These are phyloP conservation scores for Campoletis raptor DNA, from an alignment of 2,888 invertebrate species.

Conservation along the genomic window DNA sequence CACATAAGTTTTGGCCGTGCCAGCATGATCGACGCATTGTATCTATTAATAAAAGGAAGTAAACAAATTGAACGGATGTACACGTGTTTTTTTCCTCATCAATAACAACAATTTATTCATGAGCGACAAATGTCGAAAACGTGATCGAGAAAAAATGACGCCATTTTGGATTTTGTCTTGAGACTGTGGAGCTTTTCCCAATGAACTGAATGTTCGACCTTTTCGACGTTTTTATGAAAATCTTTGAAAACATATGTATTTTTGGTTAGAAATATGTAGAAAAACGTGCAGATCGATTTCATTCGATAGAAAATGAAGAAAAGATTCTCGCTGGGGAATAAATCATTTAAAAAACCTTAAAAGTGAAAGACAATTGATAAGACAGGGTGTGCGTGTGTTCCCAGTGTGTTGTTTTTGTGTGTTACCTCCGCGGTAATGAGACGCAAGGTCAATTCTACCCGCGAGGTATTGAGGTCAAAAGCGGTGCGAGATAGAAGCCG, in stretches of 20 bases:
- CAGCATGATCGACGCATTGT: not conserved
- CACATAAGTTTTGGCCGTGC: not conserved
- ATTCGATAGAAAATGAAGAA: not conserved
- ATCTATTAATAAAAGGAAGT: conserved; percentile 4
- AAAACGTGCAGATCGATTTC: not conserved
- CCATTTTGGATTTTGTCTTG: not conserved
- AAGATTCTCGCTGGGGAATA: not conserved
- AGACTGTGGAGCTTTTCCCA: not conserved
- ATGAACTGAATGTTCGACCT: not conserved
- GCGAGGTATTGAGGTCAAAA: conserved; percentile 80
- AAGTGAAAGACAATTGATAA: not conserved
- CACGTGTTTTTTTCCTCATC: not conserved
- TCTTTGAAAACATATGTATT: not conserved
- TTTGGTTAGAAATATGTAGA: not conserved
- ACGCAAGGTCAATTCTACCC: conserved; percentile 80
- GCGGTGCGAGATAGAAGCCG: conserved; percentile 74
- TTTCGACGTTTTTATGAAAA: not conserved
- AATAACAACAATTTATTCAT: not conserved
- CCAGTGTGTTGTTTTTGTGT: conserved; percentile 36
- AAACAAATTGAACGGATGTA: not conserved
- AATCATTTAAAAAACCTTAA: not conserved
- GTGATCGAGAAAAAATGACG: not conserved
- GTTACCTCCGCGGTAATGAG: conserved; percentile 74
- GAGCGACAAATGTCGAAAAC: not conserved
- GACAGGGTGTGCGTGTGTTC: not conserved